Evolutionary conservation across 92 coral and sea anemone species (phyloP), one percentile per base, ranked within the genome.

Genomic region (Paragorgia papillata): DNA sequence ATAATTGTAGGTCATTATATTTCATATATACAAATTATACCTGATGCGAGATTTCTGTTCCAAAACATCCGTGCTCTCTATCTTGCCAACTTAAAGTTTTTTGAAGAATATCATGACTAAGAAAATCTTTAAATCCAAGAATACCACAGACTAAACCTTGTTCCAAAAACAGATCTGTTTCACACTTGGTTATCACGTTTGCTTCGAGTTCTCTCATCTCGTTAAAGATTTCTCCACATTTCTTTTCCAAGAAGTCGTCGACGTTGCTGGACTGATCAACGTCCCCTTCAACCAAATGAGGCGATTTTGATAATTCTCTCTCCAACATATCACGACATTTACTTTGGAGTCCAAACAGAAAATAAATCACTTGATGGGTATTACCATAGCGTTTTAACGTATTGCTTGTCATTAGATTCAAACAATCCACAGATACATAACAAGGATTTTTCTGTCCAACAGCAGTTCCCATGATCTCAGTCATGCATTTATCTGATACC

Each of bases 71-170:
- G 31, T 53, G 63, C 29, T 71, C 49, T 3, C 31, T 53, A 34
- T 71, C 64, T 37, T 71, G 78, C 78, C 78, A 71, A 14, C 19
- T 32, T 28, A 71, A 30, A 39, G 54, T 71, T 14, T 39, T 55
- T 22, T 54, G 21, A 34, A 71, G 63, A 53, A 30, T 71, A 3
- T 9, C n/a, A 20, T 27, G 64, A 35, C 24, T 25, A 1, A 71
- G 62, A 55, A 71, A 71, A 51, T 55, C 43, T 35, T 71, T 41
- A 55, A 28, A 71, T 34, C 78, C 78, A 53, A 71, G 78, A 51
- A 71, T 53, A 0, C 64, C 78, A 51, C 78, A 71, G 19, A 71
- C 64, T 24, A 71, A 71, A 10, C 78, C 77, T 70, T 71, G 78
- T 41, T 71, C 78, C 50, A 71, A 48, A 51, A 71, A 71, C 58